Percentiles rank a stretch among this genome's conserved stretches.
These are phyloP conservation scores for Biston stratarius DNA, from an alignment of 2,888 invertebrate genomes.

Conservation along the genomic window DNA sequence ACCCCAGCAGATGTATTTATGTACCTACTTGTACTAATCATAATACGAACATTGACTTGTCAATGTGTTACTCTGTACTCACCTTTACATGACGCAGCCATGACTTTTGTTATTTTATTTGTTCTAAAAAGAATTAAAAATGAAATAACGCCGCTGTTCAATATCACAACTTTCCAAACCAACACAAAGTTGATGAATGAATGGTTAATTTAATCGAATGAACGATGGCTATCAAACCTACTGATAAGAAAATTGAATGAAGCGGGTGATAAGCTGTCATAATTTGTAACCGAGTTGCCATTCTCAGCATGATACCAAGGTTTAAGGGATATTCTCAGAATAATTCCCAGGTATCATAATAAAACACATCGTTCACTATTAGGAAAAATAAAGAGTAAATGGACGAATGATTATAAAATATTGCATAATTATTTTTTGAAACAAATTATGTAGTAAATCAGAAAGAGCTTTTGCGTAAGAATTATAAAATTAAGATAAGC, in stretches of 20 bases:
- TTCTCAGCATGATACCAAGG: not conserved
- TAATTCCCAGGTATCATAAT: not conserved
- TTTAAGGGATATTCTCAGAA: not conserved
- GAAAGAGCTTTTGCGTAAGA: no score
- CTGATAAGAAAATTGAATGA: conserved; percentile 31
- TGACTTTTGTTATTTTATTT: conserved; percentile 39
- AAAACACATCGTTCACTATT: no score
- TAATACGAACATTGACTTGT: not conserved
- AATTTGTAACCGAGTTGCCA: conserved; percentile 40
- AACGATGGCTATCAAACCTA: conserved; percentile 1
- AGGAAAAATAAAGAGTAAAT: no score
- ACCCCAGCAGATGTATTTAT: conserved; percentile 44
- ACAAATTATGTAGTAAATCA: no score
- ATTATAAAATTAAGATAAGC: no score
- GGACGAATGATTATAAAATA: no score
- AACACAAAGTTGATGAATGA: conserved; percentile 48
- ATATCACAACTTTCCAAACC: conserved; percentile 36
- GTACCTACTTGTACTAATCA: not conserved
- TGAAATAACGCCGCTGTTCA: conserved; percentile 6
- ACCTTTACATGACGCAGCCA: conserved; percentile 82
- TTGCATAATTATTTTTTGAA: no score
- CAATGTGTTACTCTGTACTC: conserved; percentile 31
- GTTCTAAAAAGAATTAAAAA: conserved; percentile 23
- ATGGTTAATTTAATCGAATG: conserved; percentile 8
- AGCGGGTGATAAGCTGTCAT: conserved; percentile 37